Evolutionary conservation across 2,888 invertebrate species (phyloP), one percentile per base, ranked within the genome.

Genomic region (Spicauda simplicius): DNA sequence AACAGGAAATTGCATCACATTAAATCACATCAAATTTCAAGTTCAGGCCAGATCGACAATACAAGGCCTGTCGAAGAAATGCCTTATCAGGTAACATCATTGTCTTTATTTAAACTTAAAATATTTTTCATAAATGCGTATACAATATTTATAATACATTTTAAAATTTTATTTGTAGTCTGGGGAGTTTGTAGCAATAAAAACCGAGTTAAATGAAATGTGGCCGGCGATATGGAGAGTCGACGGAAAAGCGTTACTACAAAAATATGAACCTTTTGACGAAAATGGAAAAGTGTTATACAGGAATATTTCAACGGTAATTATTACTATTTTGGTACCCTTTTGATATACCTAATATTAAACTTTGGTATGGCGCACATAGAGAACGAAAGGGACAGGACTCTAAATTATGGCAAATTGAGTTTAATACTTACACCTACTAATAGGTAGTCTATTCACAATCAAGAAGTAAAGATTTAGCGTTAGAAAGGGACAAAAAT

Each of bases 151-250:
- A 3, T 14, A 41, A 37, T 57, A 53, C 10, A 66, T 18, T 30
- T 53, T 59, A 72, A 68, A 69, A 71, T 58, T 78, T 74, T 73
- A 73, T 80, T 94, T 94, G 64, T 90, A 98, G 98, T 95, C 96
- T 72, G 98, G 98, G 54, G 97, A 97, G 82, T 98, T 98, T 93
- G 96, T 98, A 72, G 97, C 97, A 50, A 95, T 97, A 80, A 97
- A 97, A 89, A 94, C 95, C 61, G 98, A 98, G 88, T 86, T 97
- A 73, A 94, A 94, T 69, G 95, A 96, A 83, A 96, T 97, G 85
- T 97, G 96, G 95, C 98, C 98, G 8, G 95, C 97, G 7, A 96
- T 98, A 78, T 98, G 98, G 98, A 95, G 97, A 86, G 97, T 98
- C 53, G 98, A 98, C 84, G 97, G 97, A 0, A 97, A 97, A 87